Base-by-base conservation (phyloP, 64 coral and sea anemone genomes). In the Actinia equina region DNA sequence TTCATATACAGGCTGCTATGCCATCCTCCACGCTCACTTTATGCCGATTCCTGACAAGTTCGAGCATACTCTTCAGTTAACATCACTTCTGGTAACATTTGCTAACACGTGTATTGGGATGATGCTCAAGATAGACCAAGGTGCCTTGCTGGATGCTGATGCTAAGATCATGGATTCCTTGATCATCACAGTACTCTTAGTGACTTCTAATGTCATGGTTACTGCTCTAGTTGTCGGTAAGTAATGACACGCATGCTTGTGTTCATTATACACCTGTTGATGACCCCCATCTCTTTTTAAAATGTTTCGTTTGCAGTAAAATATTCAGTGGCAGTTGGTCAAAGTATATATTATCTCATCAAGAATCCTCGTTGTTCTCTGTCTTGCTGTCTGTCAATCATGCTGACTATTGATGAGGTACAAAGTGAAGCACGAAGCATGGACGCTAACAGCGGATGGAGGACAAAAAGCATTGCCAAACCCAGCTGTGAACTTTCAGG, bases 61-160 rank as follows among this genome's bases (percentile, higher is more conserved):
- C 76, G 92, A 94, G 88, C 89, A 94, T 60, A 86, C 63, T 84
- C 79, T 94, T 43, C 92, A 94, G 76, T 10, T 94, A 49, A 86
- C 56, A 13, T 87, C 92, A 52, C 76, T 94, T 4, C 1, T 90
- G 3, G 92, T 85, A 0, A 87, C 63, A 43, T 90, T 94, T 87
- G 88, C 80, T 41, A 94, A 89, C 18, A 67, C 88, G 16, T 79
- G 80, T 20, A 84, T 94, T 49, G 92, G 92, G 14, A 52, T 90
- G 62, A 63, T 94, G 49, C 41, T 94, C 10, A 94, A 94, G 55
- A 91, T 94, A 86, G 81, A 82, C 69, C 42, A 51, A 27, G 89
- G 84, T 11, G 89, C 83, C 25, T 20, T 7, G 20, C 76, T 42
- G 19, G 83, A 65, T 5, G 46, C 12, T 62, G 55, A 55, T 71